phyloP scores from a whole-genome alignment of 2,113 vertebrate species.

The Murina feae region DNA sequence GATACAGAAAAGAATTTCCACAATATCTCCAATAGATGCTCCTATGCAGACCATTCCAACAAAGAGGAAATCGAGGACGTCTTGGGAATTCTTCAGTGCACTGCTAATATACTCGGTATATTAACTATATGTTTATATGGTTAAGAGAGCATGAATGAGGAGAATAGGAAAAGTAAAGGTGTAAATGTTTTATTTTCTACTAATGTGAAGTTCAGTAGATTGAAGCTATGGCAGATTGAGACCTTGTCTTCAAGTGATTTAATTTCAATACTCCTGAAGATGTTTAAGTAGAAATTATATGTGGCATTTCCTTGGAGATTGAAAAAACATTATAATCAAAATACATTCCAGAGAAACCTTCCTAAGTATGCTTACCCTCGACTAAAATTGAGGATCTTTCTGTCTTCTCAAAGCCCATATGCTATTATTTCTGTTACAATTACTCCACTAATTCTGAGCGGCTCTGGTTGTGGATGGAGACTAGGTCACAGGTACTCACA shows the following conservation, averaged over 20 bases:
- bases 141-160: not conserved
- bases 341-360: not conserved
- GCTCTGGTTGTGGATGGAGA: not conserved
- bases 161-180: not conserved
- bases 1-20: slow-evolving; percentile 88
- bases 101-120: slow-evolving; percentile 93
- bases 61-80: slow-evolving; percentile 90
- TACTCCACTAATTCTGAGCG: not conserved
- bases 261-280: not conserved
- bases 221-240: not conserved
- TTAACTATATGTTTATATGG: slow-evolving; percentile 26
- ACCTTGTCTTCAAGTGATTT: not conserved
- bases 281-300: not conserved
- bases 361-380: not conserved
- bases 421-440: not conserved
- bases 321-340: not conserved
- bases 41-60: slow-evolving; percentile 88
- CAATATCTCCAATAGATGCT: slow-evolving; percentile 89
- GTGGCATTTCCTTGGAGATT: not conserved
- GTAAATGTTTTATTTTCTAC: not conserved
- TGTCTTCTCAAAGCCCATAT: not conserved
- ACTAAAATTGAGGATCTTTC: not conserved
- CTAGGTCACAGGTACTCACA: not conserved
- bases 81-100: slow-evolving; percentile 95
- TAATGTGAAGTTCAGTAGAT: not conserved